These are phyloP conservation scores for Saccostrea echinata DNA, from an alignment of 1,140 invertebrate genomes.

Conservation along the genomic window DNA sequence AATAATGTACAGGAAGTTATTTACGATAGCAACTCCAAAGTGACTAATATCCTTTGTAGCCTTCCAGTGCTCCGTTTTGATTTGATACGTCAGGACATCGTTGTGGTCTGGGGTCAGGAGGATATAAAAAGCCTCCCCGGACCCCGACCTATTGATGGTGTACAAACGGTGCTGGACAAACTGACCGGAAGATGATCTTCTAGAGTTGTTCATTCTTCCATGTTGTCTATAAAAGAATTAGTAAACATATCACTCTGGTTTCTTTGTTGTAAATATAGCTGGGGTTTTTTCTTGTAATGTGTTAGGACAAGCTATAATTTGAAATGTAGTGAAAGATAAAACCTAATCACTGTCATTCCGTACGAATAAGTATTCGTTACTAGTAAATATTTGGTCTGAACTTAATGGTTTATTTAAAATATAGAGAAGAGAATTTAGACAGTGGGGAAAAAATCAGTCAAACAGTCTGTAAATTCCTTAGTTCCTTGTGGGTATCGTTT, in stretches of 20 bases:
- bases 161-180: conserved; percentile 65
- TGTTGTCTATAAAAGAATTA: background rate
- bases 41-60: conserved; percentile 60
- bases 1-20: conserved; percentile 67
- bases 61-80: conserved; percentile 66
- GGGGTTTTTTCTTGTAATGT: conserved; percentile 9
- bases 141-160: conserved; percentile 65
- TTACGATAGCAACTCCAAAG: conserved; percentile 66
- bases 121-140: conserved; percentile 66
- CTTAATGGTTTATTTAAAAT: conserved; percentile 25
- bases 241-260: background rate
- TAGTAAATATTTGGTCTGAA: conserved; percentile 27
- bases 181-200: background rate
- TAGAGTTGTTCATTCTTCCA: conserved; percentile 3
- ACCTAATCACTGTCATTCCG: conserved; percentile 6
- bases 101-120: conserved; percentile 54
- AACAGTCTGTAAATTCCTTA: background rate
- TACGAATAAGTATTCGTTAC: background rate
- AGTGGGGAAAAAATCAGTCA: background rate
- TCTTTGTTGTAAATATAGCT: background rate
- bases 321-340: background rate
- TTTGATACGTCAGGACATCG: conserved; percentile 57
- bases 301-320: background rate
- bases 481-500: background rate
- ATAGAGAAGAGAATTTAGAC: background rate